Conservation (phyloP, 2,888 invertebrate species). For the Palloptera scutellata region DNA sequence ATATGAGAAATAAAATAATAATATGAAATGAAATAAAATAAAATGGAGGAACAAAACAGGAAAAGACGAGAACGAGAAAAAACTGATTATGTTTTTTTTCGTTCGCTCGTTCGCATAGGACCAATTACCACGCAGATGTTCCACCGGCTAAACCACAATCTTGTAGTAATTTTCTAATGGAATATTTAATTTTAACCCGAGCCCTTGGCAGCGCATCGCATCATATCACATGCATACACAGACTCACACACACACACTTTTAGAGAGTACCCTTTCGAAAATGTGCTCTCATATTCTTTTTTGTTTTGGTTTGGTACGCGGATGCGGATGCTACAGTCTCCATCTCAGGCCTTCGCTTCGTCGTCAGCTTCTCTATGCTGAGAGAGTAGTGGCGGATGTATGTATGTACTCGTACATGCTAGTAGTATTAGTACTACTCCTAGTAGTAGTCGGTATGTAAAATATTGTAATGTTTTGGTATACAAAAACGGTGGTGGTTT, state of each 20-base stretch:
- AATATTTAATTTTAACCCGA: constrained; percentile 58
- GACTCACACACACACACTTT: constrained; percentile 15
- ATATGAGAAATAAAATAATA: too few relatives aligned
- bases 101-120: background rate
- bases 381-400: too few relatives aligned
- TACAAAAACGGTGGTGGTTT: constrained; percentile 3
- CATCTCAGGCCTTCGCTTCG: too few relatives aligned
- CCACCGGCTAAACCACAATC: constrained; percentile 48
- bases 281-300: background rate
- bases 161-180: constrained; percentile 60
- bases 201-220: constrained; percentile 22
- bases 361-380: too few relatives aligned
- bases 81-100: too few relatives aligned
- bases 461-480: background rate
- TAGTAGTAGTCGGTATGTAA: background rate
- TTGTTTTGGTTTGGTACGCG: too few relatives aligned
- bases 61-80: too few relatives aligned
- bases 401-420: background rate
- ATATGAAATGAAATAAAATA: too few relatives aligned
- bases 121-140: constrained; percentile 3
- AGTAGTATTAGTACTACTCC: background rate
- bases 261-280: background rate
- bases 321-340: too few relatives aligned
- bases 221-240: constrained; percentile 9
- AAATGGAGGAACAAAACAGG: too few relatives aligned